A percentile compares a stretch with the other conserved stretches of the same genome.
Evolutionary conservation across 2,888 invertebrate genomes (phyloP).

Genomic region (Drosophila eohydei): DNA sequence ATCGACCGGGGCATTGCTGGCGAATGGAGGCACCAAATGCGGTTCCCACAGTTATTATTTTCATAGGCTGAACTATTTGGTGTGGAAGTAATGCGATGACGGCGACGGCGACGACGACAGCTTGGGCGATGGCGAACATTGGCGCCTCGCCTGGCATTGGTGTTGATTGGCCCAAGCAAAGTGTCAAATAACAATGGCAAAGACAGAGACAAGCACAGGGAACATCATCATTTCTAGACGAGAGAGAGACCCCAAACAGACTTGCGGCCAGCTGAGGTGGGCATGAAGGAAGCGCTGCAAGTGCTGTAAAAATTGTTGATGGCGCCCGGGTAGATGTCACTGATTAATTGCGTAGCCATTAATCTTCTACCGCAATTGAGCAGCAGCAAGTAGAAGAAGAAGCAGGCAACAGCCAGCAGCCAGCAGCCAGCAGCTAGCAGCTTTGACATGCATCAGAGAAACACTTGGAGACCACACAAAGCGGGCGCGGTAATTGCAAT

Average conservation of each 20-base stretch:
- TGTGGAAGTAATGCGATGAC: slow-evolving; percentile 71
- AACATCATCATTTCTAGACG: neutral
- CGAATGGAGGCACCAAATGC: slow-evolving; percentile 50
- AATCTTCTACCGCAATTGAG: slow-evolving; percentile 73
- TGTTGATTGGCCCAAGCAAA: slow-evolving; percentile 72
- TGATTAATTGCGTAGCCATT: slow-evolving; percentile 85
- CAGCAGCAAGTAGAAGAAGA: slow-evolving; percentile 6
- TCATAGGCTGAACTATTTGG: slow-evolving; percentile 75
- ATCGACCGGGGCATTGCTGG: slow-evolving; percentile 18
- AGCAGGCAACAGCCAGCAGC: neutral
- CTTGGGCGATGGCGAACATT: slow-evolving; percentile 48
- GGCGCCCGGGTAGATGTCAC: slow-evolving; percentile 67
- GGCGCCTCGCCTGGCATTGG: slow-evolving; percentile 69
- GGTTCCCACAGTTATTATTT: slow-evolving; percentile 83
- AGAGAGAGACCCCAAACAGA: neutral
- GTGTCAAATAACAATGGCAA: slow-evolving; percentile 73
- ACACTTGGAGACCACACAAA: slow-evolving; percentile 63
- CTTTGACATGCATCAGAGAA: slow-evolving; percentile 36
- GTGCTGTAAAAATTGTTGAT: slow-evolving; percentile 64
- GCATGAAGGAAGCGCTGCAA: slow-evolving; percentile 59
- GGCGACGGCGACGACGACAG: slow-evolving; percentile 28
- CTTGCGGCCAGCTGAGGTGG: neutral
- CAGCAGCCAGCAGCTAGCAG: slow-evolving; percentile 4
- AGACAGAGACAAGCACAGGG: slow-evolving; percentile 33
- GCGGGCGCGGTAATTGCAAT: slow-evolving; percentile 60